A percentile compares a stretch with the other conserved stretches of the same genome.
Conservation (phyloP, 2,113 vertebrate species). For the Aspiorhynchus laticeps region DNA sequence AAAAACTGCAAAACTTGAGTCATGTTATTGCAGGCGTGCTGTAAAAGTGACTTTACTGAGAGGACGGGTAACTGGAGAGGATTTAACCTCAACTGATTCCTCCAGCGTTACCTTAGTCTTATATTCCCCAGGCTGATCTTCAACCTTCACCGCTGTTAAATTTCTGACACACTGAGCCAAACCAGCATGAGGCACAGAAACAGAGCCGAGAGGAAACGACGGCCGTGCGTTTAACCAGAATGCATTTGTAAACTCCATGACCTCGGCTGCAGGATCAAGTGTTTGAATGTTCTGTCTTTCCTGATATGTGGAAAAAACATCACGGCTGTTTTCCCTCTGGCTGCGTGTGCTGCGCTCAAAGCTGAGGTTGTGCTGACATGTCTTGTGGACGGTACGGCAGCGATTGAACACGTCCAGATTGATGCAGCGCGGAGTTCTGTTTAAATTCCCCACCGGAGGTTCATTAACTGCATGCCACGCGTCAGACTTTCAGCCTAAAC, state of each 20-base stretch:
- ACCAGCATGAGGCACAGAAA: neutral
- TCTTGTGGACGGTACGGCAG: neutral
- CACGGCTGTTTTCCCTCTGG: neutral
- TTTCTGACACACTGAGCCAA: neutral
- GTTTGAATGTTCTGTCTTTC: neutral
- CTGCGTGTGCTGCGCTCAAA: neutral
- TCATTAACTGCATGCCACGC: constrained; percentile 10
- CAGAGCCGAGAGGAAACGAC: neutral
- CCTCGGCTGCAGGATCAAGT: neutral
- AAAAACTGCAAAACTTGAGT: neutral
- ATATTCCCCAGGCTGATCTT: neutral
- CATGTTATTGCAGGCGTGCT: neutral
- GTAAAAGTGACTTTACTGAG: neutral
- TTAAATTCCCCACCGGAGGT: neutral
- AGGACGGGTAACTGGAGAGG: neutral
- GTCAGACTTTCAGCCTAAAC: neutral
- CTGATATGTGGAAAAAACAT: neutral
- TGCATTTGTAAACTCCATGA: neutral
- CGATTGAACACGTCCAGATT: neutral
- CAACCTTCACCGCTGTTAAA: neutral
- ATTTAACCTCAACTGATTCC: neutral
- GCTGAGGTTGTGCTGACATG: neutral
- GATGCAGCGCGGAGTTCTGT: neutral
- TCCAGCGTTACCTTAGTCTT: neutral
- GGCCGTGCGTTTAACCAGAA: neutral